Conservation (phyloP, 2,797 vertebrate genomes). For the Danio jaintianensis region DNA sequence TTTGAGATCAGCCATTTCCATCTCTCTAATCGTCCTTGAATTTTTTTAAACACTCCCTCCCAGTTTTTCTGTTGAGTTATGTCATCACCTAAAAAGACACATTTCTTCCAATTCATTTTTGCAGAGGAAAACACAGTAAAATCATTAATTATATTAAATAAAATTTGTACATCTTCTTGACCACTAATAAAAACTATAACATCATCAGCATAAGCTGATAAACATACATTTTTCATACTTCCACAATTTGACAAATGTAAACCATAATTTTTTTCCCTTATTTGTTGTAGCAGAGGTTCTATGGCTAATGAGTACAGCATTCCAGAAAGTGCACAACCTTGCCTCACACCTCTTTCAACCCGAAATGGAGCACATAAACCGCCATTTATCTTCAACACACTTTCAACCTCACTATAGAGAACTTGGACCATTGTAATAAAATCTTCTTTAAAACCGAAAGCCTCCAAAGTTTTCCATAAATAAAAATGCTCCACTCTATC, state of each 20-base stretch:
- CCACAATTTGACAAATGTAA: too few relatives aligned
- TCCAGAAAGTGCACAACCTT: constrained; percentile 17
- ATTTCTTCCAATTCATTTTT: constrained; percentile 7
- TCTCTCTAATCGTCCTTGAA: too few relatives aligned
- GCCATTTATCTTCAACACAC: background rate
- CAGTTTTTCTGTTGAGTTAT: background rate
- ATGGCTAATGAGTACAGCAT: constrained; percentile 14
- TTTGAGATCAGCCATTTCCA: too few relatives aligned
- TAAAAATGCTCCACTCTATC: background rate
- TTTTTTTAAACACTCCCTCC: constrained; percentile 18
- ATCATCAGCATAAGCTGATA: too few relatives aligned
- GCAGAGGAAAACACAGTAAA: too few relatives aligned
- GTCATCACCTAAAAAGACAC: constrained; percentile 1
- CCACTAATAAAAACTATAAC: too few relatives aligned
- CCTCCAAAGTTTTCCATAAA: background rate
- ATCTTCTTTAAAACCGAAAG: background rate
- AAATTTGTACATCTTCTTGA: too few relatives aligned
- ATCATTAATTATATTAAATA: too few relatives aligned
- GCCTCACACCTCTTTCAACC: background rate
- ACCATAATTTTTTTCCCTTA: too few relatives aligned
- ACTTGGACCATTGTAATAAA: background rate
- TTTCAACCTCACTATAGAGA: too few relatives aligned
- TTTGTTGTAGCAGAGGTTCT: background rate
- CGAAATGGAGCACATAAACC: background rate
- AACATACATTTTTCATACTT: too few relatives aligned